Conservation (phyloP, 2,113 vertebrate species). For the Malurus melanocephalus region DNA sequence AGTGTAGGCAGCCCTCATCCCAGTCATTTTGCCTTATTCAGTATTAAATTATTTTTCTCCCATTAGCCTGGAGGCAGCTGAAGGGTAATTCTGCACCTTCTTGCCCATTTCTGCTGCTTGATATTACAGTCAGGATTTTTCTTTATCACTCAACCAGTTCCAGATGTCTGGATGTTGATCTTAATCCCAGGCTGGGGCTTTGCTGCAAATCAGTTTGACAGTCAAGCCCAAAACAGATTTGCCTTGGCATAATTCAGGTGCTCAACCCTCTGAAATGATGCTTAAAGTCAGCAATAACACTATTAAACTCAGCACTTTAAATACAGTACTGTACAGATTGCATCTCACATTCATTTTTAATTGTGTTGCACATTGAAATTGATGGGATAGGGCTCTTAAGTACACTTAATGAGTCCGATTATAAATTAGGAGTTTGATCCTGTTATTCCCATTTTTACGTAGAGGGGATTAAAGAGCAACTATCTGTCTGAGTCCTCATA, state of each 20-base stretch:
- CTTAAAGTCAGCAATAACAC: background rate
- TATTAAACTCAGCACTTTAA: background rate
- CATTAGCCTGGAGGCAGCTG: background rate
- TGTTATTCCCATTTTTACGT: background rate
- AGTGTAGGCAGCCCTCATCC: background rate
- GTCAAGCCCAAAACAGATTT: background rate
- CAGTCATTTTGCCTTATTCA: background rate
- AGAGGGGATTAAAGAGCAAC: background rate
- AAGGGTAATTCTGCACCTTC: background rate
- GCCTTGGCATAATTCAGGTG: background rate
- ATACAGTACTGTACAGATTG: background rate
- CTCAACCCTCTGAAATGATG: background rate
- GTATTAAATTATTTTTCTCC: background rate
- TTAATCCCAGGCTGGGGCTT: constrained; percentile 1
- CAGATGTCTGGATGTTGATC: constrained; percentile 19
- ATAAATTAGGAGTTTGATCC: background rate
- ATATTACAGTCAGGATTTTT: background rate
- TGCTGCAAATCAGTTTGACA: constrained; percentile 28
- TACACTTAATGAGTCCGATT: background rate
- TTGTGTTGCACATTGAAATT: background rate
- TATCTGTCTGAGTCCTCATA: background rate
- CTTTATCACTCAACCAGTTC: background rate
- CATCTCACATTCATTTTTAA: background rate
- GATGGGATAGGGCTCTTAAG: background rate
- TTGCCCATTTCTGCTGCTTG: background rate